Evolutionary conservation across 2,797 vertebrate species (phyloP).

Genomic region (Denticeps clupeoides): DNA sequence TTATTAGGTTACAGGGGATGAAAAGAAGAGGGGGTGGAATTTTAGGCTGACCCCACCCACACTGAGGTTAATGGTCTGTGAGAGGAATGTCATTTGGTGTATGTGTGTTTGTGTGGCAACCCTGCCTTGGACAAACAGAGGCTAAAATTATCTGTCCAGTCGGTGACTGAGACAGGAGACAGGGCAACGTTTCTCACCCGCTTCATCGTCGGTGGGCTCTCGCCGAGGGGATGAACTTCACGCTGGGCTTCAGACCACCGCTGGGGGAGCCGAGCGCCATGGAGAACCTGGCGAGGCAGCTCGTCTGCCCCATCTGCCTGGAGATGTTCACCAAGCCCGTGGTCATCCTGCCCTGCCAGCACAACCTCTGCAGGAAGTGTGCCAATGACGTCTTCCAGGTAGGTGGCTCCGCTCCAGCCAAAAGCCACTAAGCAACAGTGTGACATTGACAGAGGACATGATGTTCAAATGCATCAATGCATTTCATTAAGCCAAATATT

Average conservation of each 20-base stretch:
- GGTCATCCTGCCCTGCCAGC: slow-evolving; percentile 71
- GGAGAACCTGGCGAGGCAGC: slow-evolving; percentile 75
- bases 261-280: slow-evolving; percentile 64
- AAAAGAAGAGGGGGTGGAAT: slow-evolving; percentile 47
- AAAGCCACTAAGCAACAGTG: too few relatives aligned
- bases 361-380: slow-evolving; percentile 69
- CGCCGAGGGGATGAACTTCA: slow-evolving; percentile 68
- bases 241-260: slow-evolving; percentile 64
- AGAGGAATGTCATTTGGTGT: background rate
- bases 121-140: slow-evolving; percentile 47
- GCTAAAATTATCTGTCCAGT: slow-evolving; percentile 50
- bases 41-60: slow-evolving; percentile 16
- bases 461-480: too few relatives aligned
- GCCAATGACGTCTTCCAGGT: slow-evolving; percentile 77
- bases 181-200: too few relatives aligned
- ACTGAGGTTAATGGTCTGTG: background rate
- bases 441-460: too few relatives aligned
- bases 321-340: slow-evolving; percentile 71
- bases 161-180: background rate
- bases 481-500: too few relatives aligned
- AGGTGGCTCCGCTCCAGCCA: too few relatives aligned
- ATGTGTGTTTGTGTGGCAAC: slow-evolving; percentile 49
- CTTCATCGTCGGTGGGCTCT: background rate
- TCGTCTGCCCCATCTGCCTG: slow-evolving; percentile 56
- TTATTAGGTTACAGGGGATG: slow-evolving; percentile 52